Conservation (phyloP, 2,888 invertebrate species). For the Dendrolimus houi region DNA sequence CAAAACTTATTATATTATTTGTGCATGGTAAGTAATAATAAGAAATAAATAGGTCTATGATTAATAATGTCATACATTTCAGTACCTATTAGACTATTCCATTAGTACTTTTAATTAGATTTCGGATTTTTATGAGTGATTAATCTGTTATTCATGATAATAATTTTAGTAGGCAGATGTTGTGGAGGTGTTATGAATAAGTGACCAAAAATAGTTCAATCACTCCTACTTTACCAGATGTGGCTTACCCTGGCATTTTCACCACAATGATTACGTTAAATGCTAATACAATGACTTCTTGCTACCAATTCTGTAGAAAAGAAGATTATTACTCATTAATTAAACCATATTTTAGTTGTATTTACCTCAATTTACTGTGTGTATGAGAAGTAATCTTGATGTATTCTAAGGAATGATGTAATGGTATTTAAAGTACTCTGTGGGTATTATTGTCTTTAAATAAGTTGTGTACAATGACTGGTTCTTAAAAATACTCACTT, state of each 20-base stretch:
- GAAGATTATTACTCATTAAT: slow-evolving; percentile 24
- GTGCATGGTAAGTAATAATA: no score
- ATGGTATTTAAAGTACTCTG: slow-evolving; percentile 38
- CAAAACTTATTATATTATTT: no score
- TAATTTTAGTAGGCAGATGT: slow-evolving; percentile 8
- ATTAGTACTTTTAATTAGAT: no score
- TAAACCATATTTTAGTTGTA: slow-evolving; percentile 3
- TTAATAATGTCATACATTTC: no score
- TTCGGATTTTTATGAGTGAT: background rate
- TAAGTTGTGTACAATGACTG: no score
- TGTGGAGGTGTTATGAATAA: slow-evolving; percentile 39
- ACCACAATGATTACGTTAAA: slow-evolving; percentile 25
- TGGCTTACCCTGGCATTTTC: slow-evolving; percentile 71
- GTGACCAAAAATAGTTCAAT: slow-evolving; percentile 38
- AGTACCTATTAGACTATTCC: no score
- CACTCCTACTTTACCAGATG: slow-evolving; percentile 59
- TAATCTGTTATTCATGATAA: slow-evolving; percentile 4
- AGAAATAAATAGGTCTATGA: no score
- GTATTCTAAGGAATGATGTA: slow-evolving; percentile 42
- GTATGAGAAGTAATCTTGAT: slow-evolving; percentile 2
- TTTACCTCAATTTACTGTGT: background rate
- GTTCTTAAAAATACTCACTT: no score
- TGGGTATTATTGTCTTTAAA: no score
- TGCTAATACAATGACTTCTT: slow-evolving; percentile 24
- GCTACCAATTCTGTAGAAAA: slow-evolving; percentile 42